Evolutionary conservation across 2,888 invertebrate species (phyloP).

Genomic region (Xylota segnis): DNA sequence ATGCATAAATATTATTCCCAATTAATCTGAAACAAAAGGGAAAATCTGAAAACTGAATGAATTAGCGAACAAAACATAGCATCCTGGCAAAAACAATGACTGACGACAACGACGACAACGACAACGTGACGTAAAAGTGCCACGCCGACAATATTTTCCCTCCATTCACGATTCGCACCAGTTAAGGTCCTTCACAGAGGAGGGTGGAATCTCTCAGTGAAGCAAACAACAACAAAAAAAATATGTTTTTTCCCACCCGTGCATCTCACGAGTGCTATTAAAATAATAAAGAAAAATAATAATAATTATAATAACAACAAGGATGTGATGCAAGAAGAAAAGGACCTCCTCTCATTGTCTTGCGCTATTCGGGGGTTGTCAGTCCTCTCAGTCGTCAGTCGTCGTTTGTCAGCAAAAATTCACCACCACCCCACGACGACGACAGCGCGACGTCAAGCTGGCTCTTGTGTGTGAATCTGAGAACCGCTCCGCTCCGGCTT

Average conservation of each 20-base stretch:
- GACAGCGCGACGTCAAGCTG: constrained; percentile 72
- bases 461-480: constrained; percentile 64
- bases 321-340: constrained; percentile 60
- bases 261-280: constrained; percentile 66
- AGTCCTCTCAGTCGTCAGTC: constrained; percentile 44
- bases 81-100: constrained; percentile 58
- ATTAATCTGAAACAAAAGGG: constrained; percentile 80
- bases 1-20: constrained; percentile 84
- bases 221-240: constrained; percentile 64
- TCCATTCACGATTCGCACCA: constrained; percentile 47
- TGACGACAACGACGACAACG: constrained; percentile 15
- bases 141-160: constrained; percentile 69
- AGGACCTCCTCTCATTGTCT: constrained; percentile 64
- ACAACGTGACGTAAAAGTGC: constrained; percentile 67
- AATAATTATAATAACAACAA: constrained; percentile 74
- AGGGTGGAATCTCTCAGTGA: constrained; percentile 55
- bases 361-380: constrained; percentile 61
- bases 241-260: constrained; percentile 69
- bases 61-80: constrained; percentile 68
- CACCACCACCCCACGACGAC: constrained; percentile 67
- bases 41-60: constrained; percentile 56
- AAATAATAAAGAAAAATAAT: constrained; percentile 76
- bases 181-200: constrained; percentile 46
- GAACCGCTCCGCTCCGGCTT: constrained; percentile 44
- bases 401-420: constrained; percentile 78